Conservation (phyloP, 2,113 vertebrate genomes). For the Podocnemis expansa region DNA sequence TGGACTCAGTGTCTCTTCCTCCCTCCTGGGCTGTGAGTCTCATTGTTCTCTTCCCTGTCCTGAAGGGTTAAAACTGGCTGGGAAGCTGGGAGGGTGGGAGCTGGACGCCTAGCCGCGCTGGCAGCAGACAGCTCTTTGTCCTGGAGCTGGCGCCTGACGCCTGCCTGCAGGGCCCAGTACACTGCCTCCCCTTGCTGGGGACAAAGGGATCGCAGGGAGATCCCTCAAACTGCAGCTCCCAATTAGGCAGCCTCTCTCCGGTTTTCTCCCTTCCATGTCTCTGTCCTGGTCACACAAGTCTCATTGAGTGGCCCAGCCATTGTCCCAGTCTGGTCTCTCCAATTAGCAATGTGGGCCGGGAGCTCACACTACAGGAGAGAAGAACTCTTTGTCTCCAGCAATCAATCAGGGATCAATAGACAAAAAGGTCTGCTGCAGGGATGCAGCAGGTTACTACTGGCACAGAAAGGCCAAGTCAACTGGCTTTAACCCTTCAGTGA, state of each 20-base stretch:
- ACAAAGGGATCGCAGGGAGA: slow-evolving; percentile 51
- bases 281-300: background rate
- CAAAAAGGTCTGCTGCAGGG: slow-evolving; percentile 67
- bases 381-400: slow-evolving; percentile 79
- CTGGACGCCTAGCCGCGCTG: slow-evolving; percentile 73
- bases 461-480: slow-evolving; percentile 75
- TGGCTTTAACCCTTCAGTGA: slow-evolving; percentile 41
- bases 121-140: slow-evolving; percentile 86
- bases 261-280: slow-evolving; percentile 63
- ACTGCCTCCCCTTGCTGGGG: slow-evolving; percentile 76
- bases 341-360: slow-evolving; percentile 78
- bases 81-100: slow-evolving; percentile 59
- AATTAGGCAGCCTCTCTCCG: slow-evolving; percentile 73
- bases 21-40: no score
- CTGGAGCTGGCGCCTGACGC: slow-evolving; percentile 83
- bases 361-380: slow-evolving; percentile 76
- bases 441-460: slow-evolving; percentile 72
- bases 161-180: slow-evolving; percentile 77
- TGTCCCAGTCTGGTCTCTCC: slow-evolving; percentile 79
- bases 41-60: background rate
- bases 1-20: no score
- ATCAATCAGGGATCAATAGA: slow-evolving; percentile 81
- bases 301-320: background rate
- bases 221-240: slow-evolving; percentile 71
- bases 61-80: slow-evolving; percentile 73